Base-by-base conservation (phyloP, 2,888 invertebrate genomes). In the Agrotis exclamationis region DNA sequence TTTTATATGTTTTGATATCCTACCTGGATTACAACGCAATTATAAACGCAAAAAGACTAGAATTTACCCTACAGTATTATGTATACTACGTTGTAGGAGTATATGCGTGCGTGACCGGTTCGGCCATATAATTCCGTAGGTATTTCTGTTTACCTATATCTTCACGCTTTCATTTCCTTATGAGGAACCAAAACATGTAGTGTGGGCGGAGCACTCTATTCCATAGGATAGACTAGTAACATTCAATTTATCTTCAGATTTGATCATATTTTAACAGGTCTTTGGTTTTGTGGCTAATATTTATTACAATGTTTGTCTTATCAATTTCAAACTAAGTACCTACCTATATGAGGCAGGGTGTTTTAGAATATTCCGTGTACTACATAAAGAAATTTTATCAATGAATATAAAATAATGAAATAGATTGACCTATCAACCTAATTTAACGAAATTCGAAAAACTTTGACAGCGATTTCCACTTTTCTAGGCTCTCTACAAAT, bases 141-240 rank as follows among this genome's bases (percentile, higher is more conserved):
- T n/a, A n/a, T 56, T n/a, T 33, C 14, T 33, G 33, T 74, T 57
- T 74, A 65, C 45, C 3, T 18, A 57, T 47, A 65, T 66, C 44
- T 66, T 74, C 24, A 74, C 50, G 22, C 74, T 76, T 79, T 74
- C 66, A 66, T 76, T 79, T 79, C 62, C 58, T 58, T 59, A 63
- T 54, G 24, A 39, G 33, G 44, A 16, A 57, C 20, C 20, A 24
- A 7, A 66, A 18, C 20, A 28, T 71, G 20, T 13, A 7, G 13
- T 50, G 74, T 63, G 33, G 66, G 58, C 11, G 62, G 13, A n/a
- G 13, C n/a, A 44, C 7, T 50, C 24, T 39, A 57, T 44, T 57
- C 1, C 9, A 60, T 44, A 4, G n/a, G 13, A 57, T 44, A 1
- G n/a, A 33, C n/a, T n/a, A 28, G 28, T n/a, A n/a, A 28, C 18